A percentile compares a stretch with the other conserved stretches of the same genome.
Conservation (phyloP, 2,113 vertebrate species). For the Bucco capensis region DNA sequence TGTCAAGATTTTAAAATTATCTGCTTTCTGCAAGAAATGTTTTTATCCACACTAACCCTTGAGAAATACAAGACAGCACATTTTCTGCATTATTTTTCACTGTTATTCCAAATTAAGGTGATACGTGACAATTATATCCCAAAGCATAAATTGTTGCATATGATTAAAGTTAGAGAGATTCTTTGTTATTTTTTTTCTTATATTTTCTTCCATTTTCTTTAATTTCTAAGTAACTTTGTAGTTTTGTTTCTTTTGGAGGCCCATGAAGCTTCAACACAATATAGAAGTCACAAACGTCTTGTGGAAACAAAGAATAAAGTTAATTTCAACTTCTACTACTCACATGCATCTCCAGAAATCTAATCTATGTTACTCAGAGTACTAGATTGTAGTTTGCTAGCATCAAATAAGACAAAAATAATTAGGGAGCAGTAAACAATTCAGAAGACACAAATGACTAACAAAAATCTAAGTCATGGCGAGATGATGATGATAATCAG, state of each 20-base stretch:
- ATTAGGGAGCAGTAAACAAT: not conserved
- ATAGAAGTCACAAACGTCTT: not conserved
- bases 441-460: not conserved
- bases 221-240: not conserved
- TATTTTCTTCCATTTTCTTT: not conserved
- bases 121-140: not conserved
- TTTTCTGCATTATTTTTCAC: not conserved
- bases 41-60: not conserved
- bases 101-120: not conserved
- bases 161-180: not conserved
- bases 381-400: not conserved
- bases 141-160: not conserved
- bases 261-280: not conserved
- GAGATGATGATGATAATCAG: not conserved
- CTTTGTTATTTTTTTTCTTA: not conserved
- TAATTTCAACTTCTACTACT: not conserved
- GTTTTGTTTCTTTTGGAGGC: not conserved
- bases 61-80: not conserved
- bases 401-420: not conserved
- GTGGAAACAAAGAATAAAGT: not conserved
- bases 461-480: not conserved
- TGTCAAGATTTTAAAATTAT: constrained; percentile 5
- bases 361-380: not conserved
- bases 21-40: not conserved
- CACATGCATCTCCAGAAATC: not conserved